A percentile compares a stretch with the other conserved stretches of the same genome.
These are phyloP conservation scores for Azorinus chamasolen DNA, from an alignment of 2,888 invertebrate species.

Conservation along the genomic window DNA sequence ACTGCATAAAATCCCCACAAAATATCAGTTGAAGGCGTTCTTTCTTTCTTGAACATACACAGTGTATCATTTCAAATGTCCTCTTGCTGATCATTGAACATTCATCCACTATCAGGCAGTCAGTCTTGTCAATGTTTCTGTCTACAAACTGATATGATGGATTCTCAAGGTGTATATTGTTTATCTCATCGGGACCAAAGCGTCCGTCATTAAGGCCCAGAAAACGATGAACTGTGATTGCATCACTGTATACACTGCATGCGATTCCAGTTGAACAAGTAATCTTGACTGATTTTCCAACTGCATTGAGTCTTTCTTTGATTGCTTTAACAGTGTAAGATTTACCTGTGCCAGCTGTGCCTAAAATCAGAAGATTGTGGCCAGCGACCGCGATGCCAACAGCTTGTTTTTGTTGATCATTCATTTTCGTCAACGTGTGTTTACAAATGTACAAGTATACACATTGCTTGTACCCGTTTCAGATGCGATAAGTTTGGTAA, in stretches of 20 bases:
- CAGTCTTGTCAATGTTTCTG: constrained; percentile 6
- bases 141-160: constrained; percentile 22
- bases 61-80: constrained; percentile 9
- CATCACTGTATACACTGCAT: constrained; percentile 1
- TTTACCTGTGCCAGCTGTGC: constrained; percentile 14
- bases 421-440: constrained; percentile 2
- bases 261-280: constrained; percentile 10
- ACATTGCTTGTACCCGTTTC: neutral
- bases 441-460: too few species aligned
- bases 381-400: constrained; percentile 1
- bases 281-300: constrained; percentile 13
- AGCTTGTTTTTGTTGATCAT: constrained; percentile 3
- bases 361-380: constrained; percentile 7
- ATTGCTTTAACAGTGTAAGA: neutral
- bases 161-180: constrained; percentile 3
- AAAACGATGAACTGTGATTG: constrained; percentile 9
- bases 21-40: constrained; percentile 14
- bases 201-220: constrained; percentile 10
- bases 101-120: constrained; percentile 24
- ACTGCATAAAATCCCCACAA: constrained; percentile 26
- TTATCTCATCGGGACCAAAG: constrained; percentile 7
- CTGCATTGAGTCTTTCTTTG: neutral
- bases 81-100: constrained; percentile 21
- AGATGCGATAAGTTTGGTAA: too few species aligned
- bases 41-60: constrained; percentile 13